Base-by-base conservation (phyloP, 2,113 vertebrate genomes). In the Thymallus thymallus region DNA sequence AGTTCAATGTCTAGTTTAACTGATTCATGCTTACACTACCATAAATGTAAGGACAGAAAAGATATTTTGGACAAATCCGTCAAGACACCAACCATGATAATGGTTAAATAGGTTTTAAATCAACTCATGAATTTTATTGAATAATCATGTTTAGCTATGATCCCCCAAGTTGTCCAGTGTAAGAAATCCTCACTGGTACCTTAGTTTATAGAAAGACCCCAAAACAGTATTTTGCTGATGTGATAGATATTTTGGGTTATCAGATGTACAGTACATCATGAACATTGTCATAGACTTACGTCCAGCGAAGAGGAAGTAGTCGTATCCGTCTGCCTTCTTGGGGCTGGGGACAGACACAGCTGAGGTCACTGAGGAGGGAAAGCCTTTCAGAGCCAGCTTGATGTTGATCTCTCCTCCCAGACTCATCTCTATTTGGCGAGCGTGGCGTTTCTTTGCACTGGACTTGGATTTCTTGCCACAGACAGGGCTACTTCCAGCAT, bases 251-350 rank as follows among this genome's bases (percentile, higher is more conserved):
- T 41, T 41, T 41, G 35, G 35, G 35, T 41, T 10, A 24, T 62
- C 23, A 62, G 60, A 13, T 24, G 3, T 12, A 62, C 60, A 62
- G 60, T n/a, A 62, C 22, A 24, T 23, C 12, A 13, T 26, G 23
- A 29, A 26, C 24, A 16, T 64, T 64, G 26, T 64, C 1, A 16
- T 18, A 51, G 48, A 72, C 92, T 89, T 89, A 96, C 95, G 92
- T 77, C 91, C 92, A 51, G 94, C 92, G 87, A 96, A 91, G 74
- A 94, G 84, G 0, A 90, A 94, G 76, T 95, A 95, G 22, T 96
- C 94, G 0, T 93, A 96, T 58, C 93, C 94, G 0, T 95, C 94
- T 0, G 91, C 79, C 68, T 92, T 94, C 71, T 79, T 87, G 3
- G 86, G 13, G 76, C 91, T 95, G 76, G 94, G 94, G 69, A 95